phyloP scores from a whole-genome alignment of 2,888 invertebrate genomes.

The Endotricha flammealis region DNA sequence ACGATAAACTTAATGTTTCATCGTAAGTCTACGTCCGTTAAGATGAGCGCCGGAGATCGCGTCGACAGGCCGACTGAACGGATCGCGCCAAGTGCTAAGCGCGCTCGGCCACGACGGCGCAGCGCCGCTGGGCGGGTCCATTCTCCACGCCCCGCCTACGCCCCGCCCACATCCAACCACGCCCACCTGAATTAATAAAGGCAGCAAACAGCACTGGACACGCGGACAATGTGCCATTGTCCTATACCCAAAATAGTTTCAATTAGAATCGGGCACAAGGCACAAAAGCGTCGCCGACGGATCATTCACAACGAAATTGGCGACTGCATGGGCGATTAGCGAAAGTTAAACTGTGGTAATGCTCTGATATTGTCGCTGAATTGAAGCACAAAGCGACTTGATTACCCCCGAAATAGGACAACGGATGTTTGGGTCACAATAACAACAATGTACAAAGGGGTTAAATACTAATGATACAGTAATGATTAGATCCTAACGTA shows the following conservation, averaged over 20 bases:
- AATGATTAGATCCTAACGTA: too few species aligned
- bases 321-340: slow-evolving; percentile 58
- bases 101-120: slow-evolving; percentile 29
- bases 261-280: slow-evolving; percentile 70
- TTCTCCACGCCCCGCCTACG: slow-evolving; percentile 40
- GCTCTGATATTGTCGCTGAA: not conserved
- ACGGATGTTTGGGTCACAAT: too few species aligned
- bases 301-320: slow-evolving; percentile 67
- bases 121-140: slow-evolving; percentile 39
- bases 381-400: not conserved
- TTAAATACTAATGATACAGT: too few species aligned
- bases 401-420: not conserved
- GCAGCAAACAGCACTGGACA: slow-evolving; percentile 75
- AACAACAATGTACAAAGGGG: too few species aligned
- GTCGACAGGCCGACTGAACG: slow-evolving; percentile 63
- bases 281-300: slow-evolving; percentile 65
- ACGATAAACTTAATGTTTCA: slow-evolving; percentile 21
- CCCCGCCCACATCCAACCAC: slow-evolving; percentile 56
- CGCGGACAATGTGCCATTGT: slow-evolving; percentile 76
- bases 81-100: slow-evolving; percentile 39
- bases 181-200: slow-evolving; percentile 76
- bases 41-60: slow-evolving; percentile 36
- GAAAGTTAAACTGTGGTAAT: slow-evolving; percentile 22
- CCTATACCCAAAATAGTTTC: slow-evolving; percentile 76
- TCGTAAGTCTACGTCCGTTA: slow-evolving; percentile 40